These are phyloP conservation scores for silkworm (Bombyx mori) DNA, from an alignment of 1,140 invertebrate genomes.

Conservation along the genomic window DNA sequence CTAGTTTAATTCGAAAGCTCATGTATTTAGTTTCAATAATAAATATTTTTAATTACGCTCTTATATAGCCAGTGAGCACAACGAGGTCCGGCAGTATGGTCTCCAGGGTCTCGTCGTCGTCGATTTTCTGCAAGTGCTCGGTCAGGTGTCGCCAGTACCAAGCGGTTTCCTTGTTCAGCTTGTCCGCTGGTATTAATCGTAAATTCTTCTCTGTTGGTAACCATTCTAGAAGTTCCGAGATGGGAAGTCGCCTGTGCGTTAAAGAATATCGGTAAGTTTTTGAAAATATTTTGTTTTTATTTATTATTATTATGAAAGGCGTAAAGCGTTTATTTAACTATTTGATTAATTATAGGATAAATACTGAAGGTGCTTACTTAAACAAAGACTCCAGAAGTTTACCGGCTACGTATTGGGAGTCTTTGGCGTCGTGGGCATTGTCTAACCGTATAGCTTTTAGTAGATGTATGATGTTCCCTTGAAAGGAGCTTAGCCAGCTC, in stretches of 20 bases:
- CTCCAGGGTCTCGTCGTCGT: conserved; percentile 63
- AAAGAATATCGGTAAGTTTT: background rate
- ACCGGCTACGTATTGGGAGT: conserved; percentile 63
- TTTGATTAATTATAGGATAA: too few species aligned
- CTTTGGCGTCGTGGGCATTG: conserved; percentile 61
- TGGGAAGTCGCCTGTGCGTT: conserved; percentile 45
- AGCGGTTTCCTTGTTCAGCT: conserved; percentile 64
- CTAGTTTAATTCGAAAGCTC: too few species aligned
- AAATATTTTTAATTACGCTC: conserved; percentile 43
- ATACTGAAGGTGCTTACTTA: conserved; percentile 36
- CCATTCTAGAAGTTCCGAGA: conserved; percentile 64
- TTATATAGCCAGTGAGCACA: conserved; percentile 61
- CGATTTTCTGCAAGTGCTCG: conserved; percentile 58
- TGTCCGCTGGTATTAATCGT: conserved; percentile 57
- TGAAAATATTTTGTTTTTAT: too few species aligned
- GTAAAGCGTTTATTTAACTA: too few species aligned
- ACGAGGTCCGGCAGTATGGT: conserved; percentile 58
- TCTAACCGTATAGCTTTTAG: conserved; percentile 62
- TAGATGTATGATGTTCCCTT: conserved; percentile 60
- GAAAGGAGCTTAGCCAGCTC: conserved; percentile 57
- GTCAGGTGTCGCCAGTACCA: conserved; percentile 70
- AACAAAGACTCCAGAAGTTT: conserved; percentile 64
- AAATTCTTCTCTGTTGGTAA: conserved; percentile 55
- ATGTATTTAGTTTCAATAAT: too few species aligned
- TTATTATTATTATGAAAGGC: too few species aligned